phyloP scores from a whole-genome alignment of 2,888 invertebrate species.

The Cheilosia grossa region DNA sequence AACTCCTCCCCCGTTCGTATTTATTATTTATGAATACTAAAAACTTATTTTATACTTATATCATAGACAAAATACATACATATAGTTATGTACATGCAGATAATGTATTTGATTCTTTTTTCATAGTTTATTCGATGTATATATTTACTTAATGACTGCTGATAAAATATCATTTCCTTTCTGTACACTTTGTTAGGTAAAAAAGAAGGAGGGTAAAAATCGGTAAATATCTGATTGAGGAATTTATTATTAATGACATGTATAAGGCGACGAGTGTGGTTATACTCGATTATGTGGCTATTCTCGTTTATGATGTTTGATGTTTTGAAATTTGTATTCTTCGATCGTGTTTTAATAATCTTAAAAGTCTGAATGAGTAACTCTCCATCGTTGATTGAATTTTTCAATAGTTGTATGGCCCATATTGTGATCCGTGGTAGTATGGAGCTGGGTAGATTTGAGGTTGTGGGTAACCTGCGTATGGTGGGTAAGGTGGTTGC shows the following conservation, averaged over 20 bases:
- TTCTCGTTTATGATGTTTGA: conserved; percentile 22
- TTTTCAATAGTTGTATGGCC: conserved; percentile 94
- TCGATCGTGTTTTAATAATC: conserved; percentile 28
- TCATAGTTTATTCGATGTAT: conserved; percentile 33
- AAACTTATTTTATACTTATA: conserved; percentile 36
- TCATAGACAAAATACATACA: conserved; percentile 51
- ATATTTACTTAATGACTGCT: conserved; percentile 62
- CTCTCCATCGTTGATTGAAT: conserved; percentile 41
- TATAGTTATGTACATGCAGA: conserved; percentile 22
- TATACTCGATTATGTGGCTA: too few species aligned
- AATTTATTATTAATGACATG: neutral
- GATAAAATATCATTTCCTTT: conserved; percentile 48
- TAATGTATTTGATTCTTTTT: conserved; percentile 30
- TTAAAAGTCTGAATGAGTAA: conserved; percentile 51
- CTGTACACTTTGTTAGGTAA: conserved; percentile 40
- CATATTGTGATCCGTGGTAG: conserved; percentile 96
- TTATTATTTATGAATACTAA: conserved; percentile 21
- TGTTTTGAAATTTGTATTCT: conserved; percentile 30
- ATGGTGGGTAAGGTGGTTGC: conserved; percentile 91
- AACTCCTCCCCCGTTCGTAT: neutral
- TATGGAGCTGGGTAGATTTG: conserved; percentile 94
- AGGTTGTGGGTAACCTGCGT: conserved; percentile 93
- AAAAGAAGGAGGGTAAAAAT: conserved; percentile 3
- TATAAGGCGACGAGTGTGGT: neutral
- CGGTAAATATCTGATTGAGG: neutral